Evolutionary conservation across 2,888 invertebrate genomes (phyloP).

Genomic region (Neria commutata): DNA sequence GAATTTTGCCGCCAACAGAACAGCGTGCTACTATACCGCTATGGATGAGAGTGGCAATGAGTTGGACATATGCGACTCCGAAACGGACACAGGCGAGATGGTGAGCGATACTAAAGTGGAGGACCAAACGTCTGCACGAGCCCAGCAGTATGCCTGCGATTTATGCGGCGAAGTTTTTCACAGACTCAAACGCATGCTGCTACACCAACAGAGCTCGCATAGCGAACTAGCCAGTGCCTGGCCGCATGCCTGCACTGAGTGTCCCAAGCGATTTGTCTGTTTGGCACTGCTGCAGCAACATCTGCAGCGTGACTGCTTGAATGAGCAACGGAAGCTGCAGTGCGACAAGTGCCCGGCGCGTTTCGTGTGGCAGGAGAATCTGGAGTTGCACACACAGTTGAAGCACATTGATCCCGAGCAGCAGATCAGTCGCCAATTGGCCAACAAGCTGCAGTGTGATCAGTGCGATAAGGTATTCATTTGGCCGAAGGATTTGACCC

Average conservation of each 20-base stretch:
- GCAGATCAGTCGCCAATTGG: slow-evolving; percentile 35
- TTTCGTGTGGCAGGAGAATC: slow-evolving; percentile 55
- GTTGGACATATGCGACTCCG: slow-evolving; percentile 55
- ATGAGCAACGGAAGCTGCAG: slow-evolving; percentile 38
- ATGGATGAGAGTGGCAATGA: slow-evolving; percentile 52
- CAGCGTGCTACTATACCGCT: slow-evolving; percentile 52
- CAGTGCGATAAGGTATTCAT: slow-evolving; percentile 70
- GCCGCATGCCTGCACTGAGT: slow-evolving; percentile 64
- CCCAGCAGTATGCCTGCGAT: slow-evolving; percentile 43
- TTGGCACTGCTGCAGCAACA: slow-evolving; percentile 64
- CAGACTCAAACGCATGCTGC: slow-evolving; percentile 39
- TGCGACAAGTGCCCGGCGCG: slow-evolving; percentile 49
- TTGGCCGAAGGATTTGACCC: slow-evolving; percentile 70
- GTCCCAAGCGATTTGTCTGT: slow-evolving; percentile 65
- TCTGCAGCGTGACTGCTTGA: slow-evolving; percentile 58
- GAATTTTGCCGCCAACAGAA: slow-evolving; percentile 41
- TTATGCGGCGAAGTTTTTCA: slow-evolving; percentile 41
- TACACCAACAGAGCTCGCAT: slow-evolving; percentile 48
- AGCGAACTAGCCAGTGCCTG: slow-evolving; percentile 51
- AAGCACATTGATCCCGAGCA: slow-evolving; percentile 48
- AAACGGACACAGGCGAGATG: slow-evolving; percentile 41
- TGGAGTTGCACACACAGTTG: slow-evolving; percentile 40
- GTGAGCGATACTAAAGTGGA: slow-evolving; percentile 13
- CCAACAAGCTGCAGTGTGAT: slow-evolving; percentile 65
- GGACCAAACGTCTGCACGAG: not conserved